Base-by-base conservation (phyloP, 2,113 vertebrate species). In the Tyto alba region DNA sequence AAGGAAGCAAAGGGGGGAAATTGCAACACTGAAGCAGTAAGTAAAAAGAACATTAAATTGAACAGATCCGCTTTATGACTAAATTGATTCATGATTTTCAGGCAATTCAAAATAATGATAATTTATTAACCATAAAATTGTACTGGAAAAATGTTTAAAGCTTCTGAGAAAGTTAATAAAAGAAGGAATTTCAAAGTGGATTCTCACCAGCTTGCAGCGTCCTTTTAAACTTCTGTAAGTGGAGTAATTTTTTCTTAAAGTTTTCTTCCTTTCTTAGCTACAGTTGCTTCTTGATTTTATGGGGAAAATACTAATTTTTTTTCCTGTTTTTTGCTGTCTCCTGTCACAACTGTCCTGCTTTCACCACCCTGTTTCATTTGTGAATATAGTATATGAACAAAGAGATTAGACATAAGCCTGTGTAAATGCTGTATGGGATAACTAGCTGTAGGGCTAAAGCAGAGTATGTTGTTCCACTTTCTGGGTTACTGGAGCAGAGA, bases 21-120 rank as follows among this genome's bases (percentile, higher is more conserved):
- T 55, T 73, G 77, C 89, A 91, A 77, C 38, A 89, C 55, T 53
- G 73, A 95, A 74, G 34, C 77, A 89, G 32, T 68, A 63, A 84
- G 47, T 78, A 95, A 59, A 27, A 79, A 62, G 95, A 89, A 88
- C 55, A 47, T 96, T 89, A 89, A 91, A 95, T 89, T 6, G 12
- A 95, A 95, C 32, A 66, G 77, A 82, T 89, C 78, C 89, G 63
- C 71, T 91, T 95, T 95, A 66, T 76, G 57, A 45, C 71, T 79
- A 56, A 92, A 96, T 52, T 89, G 89, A 83, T 89, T 92, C 57
- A 82, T 91, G 75, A 84, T 94, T 96, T 91, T 77, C 57, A 76
- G 78, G 64, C 57, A 85, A 76, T 94, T 94, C 89, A 97, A 96
- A 96, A 93, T 89, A 95, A 76, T 80, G 52, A 23, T 91, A 89